These are phyloP conservation scores for Priocnemis perturbator DNA, from an alignment of 2,888 invertebrate genomes.

Conservation along the genomic window DNA sequence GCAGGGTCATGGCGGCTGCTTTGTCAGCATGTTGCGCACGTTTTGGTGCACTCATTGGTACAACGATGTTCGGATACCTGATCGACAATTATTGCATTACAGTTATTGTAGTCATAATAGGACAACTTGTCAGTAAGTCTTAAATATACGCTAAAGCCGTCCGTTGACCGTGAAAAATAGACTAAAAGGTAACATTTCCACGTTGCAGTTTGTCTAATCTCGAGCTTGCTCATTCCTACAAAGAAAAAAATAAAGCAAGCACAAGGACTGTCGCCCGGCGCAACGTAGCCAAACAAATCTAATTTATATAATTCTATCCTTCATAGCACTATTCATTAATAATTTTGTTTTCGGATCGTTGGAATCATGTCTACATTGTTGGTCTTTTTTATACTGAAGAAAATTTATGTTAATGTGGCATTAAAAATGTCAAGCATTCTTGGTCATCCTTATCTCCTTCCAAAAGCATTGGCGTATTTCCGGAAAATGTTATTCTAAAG, in stretches of 20 bases:
- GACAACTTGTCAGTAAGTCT: conserved; percentile 29
- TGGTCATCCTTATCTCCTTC: no score
- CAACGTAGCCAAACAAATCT: no score
- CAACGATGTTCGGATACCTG: conserved; percentile 84
- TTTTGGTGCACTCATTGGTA: conserved; percentile 84
- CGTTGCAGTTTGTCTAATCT: neutral
- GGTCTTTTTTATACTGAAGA: no score
- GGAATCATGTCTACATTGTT: no score
- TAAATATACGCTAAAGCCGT: neutral
- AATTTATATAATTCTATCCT: no score
- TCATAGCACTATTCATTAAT: no score
- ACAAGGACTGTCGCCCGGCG: neutral
- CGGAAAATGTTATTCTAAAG: no score
- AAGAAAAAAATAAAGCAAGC: neutral
- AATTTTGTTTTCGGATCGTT: no score
- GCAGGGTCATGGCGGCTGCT: conserved; percentile 86
- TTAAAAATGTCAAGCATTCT: no score
- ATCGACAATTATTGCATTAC: conserved; percentile 85
- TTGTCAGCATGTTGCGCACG: conserved; percentile 84
- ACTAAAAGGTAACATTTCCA: neutral
- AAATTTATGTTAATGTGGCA: no score
- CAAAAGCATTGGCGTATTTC: no score
- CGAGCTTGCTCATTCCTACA: conserved; percentile 6
- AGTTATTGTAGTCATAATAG: conserved; percentile 77
- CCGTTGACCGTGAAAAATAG: neutral